These are phyloP conservation scores for Torymus auratus DNA, from an alignment of 2,888 invertebrate species.

Conservation along the genomic window DNA sequence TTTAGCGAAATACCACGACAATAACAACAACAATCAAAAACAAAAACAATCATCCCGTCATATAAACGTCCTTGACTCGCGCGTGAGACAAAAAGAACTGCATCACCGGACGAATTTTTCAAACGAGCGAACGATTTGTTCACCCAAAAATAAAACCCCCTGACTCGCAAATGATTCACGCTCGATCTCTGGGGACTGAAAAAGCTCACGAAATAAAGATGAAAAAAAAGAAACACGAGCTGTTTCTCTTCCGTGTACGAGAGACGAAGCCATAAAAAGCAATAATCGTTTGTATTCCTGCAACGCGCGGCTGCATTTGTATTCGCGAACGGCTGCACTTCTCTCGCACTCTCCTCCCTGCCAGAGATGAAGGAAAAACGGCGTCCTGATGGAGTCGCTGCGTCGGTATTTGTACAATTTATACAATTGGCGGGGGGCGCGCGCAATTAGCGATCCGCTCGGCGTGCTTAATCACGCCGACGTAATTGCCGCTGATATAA, in stretches of 20 bases:
- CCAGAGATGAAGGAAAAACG: constrained; percentile 45
- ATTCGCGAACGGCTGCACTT: too few relatives aligned
- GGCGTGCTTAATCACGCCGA: constrained; percentile 35
- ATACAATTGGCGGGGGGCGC: background rate
- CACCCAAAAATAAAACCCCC: too few relatives aligned
- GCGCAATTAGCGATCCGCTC: constrained; percentile 13
- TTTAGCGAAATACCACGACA: too few relatives aligned
- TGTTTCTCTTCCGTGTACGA: too few relatives aligned
- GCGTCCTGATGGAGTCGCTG: background rate
- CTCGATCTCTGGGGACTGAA: background rate
- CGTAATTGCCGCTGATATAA: constrained; percentile 47
- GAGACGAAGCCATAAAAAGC: constrained; percentile 4
- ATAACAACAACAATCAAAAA: too few relatives aligned
- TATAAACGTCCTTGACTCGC: too few relatives aligned
- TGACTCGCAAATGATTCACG: too few relatives aligned
- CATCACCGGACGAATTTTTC: too few relatives aligned
- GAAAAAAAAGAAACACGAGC: background rate
- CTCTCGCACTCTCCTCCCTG: background rate
- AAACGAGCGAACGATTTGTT: too few relatives aligned
- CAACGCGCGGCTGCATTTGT: background rate
- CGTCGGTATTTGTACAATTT: background rate
- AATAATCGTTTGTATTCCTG: constrained; percentile 46
- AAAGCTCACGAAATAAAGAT: background rate
- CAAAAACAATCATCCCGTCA: too few relatives aligned
- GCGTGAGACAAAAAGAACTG: too few relatives aligned